A percentile compares a stretch with the other conserved stretches of the same genome.
These are phyloP conservation scores for Acanthoscelides obtectus DNA, from an alignment of 2,888 invertebrate genomes.

Conservation along the genomic window DNA sequence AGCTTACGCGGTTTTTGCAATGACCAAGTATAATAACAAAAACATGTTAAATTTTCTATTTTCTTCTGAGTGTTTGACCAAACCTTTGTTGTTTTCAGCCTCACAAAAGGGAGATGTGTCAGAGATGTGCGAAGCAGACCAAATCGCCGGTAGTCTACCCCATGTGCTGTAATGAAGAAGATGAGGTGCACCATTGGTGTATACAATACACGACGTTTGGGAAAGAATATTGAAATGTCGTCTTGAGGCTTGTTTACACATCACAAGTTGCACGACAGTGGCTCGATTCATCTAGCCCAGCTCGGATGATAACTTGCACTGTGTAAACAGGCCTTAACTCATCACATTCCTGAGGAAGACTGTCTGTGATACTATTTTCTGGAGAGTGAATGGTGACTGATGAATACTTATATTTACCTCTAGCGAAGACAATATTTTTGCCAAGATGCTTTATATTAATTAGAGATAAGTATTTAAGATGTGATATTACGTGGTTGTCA, in stretches of 20 bases:
- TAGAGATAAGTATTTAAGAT: not conserved
- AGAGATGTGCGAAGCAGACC: constrained; percentile 59
- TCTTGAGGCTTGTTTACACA: too few species aligned
- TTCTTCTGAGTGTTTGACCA: too few species aligned
- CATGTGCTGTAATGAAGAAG: constrained; percentile 56
- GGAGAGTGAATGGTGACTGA: not conserved
- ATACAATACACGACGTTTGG: constrained; percentile 56
- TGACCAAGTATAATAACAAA: too few species aligned
- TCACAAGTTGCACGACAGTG: too few species aligned
- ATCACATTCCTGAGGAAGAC: not conserved
- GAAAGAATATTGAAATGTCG: constrained; percentile 13
- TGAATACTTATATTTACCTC: not conserved
- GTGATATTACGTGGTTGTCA: not conserved
- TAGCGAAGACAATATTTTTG: not conserved
- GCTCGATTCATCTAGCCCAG: too few species aligned
- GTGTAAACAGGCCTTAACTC: too few species aligned
- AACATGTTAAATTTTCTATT: too few species aligned
- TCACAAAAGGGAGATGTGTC: constrained; percentile 51
- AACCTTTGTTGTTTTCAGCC: not conserved
- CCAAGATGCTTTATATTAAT: not conserved
- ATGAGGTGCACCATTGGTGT: constrained; percentile 57
- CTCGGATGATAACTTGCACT: too few species aligned
- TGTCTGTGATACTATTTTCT: not conserved
- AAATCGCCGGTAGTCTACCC: constrained; percentile 56
- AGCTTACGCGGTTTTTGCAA: too few species aligned